These are phyloP conservation scores for Netelia fuscicornis DNA, from an alignment of 2,888 invertebrate genomes.

Conservation along the genomic window DNA sequence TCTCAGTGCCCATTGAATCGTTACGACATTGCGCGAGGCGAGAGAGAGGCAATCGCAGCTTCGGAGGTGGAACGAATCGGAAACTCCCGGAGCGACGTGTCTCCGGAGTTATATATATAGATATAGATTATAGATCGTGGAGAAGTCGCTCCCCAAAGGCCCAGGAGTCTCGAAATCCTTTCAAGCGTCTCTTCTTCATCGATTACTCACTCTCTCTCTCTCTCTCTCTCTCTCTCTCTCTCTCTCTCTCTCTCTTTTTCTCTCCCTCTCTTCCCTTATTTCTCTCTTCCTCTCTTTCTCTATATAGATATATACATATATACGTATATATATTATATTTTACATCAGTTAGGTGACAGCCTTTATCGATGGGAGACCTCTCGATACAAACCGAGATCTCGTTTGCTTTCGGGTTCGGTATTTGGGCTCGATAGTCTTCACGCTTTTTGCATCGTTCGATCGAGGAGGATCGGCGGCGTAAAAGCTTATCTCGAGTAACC, in stretches of 20 bases:
- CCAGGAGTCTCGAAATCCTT: slow-evolving; percentile 55
- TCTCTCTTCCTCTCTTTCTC: no score
- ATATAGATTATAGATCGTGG: slow-evolving; percentile 11
- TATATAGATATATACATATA: neutral
- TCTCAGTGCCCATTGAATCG: slow-evolving; percentile 66
- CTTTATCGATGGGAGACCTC: slow-evolving; percentile 25
- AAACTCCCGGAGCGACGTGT: slow-evolving; percentile 55
- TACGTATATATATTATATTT: neutral
- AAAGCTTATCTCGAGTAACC: neutral
- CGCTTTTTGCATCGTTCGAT: neutral
- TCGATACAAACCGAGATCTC: slow-evolving; percentile 21
- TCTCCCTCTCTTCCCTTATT: no score
- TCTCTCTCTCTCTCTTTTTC: neutral
- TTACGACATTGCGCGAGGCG: slow-evolving; percentile 60
- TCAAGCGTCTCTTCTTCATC: slow-evolving; percentile 58
- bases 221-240: no score
- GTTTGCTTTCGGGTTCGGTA: neutral
- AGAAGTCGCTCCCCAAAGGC: slow-evolving; percentile 31
- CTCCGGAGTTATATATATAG: slow-evolving; percentile 26
- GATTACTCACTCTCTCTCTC: slow-evolving; percentile 37
- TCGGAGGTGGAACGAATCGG: slow-evolving; percentile 56
- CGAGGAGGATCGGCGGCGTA: neutral
- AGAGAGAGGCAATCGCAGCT: slow-evolving; percentile 36
- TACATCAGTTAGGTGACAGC: slow-evolving; percentile 6
- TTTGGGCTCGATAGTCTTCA: slow-evolving; percentile 2